Evolutionary conservation across 2,888 invertebrate species (phyloP), one percentile per base, ranked within the genome.

Genomic region (Ophion slaviceki): DNA sequence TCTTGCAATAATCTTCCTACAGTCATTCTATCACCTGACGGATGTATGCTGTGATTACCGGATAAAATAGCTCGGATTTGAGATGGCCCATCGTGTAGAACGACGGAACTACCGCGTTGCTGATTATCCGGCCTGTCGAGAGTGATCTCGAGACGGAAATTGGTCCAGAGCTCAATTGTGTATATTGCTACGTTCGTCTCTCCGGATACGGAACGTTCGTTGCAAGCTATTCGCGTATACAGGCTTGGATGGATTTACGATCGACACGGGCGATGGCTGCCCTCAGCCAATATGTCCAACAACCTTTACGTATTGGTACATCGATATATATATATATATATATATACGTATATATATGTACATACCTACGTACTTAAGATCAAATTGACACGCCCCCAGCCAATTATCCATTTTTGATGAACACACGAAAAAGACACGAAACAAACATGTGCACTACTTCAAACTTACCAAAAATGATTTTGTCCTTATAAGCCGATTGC

Each of bases 171-270:
- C 28, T 64, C 82, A 78, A 86, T 82, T 85, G 84, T 77, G 76
- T 85, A 68, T 84, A 85, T 77, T 68, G 67, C 72, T 61, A 72
- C 57, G 85, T 85, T 84, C 40, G 74, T 74, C 59, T 71, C 62
- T 45, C 59, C 61, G 53, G 57, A 14, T 74, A 66, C 32, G 66
- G 40, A 61, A 67, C 71, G 78, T 67, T 74, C 67, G 76, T 80
- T 40, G 61, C 67, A 74, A 68, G 78, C 47, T 61, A 79, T 66
- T 66, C 57, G n/a, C 36, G 66, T 70, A 71, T 47, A 59, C 64
- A 61, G 40, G 64, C 47, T 40, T 24, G 53, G 82, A 82, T 82
- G 82, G 74, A 85, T 85, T 82, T 85, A 85, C 82, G 85, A 85
- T 82, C 79, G 85, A 76, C 82, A 76, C 66, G 82, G 82, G 59